Conservation (phyloP, 2,113 vertebrate genomes). For the Corythoichthys haematopterus region DNA sequence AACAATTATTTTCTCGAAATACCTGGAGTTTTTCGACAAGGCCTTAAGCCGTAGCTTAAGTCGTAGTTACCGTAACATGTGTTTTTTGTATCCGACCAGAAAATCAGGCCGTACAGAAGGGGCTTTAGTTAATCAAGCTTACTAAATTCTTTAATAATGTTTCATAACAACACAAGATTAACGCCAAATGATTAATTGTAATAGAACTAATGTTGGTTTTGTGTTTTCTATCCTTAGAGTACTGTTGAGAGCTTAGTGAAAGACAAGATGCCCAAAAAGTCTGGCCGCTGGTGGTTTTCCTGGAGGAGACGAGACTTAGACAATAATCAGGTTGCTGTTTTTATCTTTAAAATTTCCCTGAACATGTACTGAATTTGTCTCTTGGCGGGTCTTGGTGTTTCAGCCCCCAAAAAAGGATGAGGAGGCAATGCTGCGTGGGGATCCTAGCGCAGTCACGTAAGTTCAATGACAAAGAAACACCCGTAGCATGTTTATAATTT, state of each 20-base stretch:
- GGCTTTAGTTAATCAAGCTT: background rate
- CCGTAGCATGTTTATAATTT: background rate
- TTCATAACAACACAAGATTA: background rate
- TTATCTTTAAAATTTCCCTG: background rate
- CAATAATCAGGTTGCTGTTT: constrained; percentile 55
- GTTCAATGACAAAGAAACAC: constrained; percentile 15
- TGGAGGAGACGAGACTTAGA: constrained; percentile 80
- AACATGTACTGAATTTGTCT: background rate
- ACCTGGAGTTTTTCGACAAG: too few species aligned
- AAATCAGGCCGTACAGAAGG: background rate
- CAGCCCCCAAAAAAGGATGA: constrained; percentile 56
- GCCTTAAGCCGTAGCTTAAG: too few species aligned
- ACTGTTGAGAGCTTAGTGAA: constrained; percentile 79
- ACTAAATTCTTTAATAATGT: background rate
- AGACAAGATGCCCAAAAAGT: constrained; percentile 88
- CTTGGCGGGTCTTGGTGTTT: constrained; percentile 8
- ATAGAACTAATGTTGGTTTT: background rate
- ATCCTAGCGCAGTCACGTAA: constrained; percentile 62
- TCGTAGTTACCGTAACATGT: background rate
- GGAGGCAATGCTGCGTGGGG: constrained; percentile 5
- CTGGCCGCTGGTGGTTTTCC: constrained; percentile 89
- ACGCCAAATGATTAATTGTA: background rate
- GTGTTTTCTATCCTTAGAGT: constrained; percentile 60
- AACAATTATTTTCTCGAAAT: too few species aligned
- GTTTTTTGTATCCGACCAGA: background rate